Evolutionary conservation across 2,888 invertebrate species (phyloP).

Genomic region (Teinopalpus imperialis): DNA sequence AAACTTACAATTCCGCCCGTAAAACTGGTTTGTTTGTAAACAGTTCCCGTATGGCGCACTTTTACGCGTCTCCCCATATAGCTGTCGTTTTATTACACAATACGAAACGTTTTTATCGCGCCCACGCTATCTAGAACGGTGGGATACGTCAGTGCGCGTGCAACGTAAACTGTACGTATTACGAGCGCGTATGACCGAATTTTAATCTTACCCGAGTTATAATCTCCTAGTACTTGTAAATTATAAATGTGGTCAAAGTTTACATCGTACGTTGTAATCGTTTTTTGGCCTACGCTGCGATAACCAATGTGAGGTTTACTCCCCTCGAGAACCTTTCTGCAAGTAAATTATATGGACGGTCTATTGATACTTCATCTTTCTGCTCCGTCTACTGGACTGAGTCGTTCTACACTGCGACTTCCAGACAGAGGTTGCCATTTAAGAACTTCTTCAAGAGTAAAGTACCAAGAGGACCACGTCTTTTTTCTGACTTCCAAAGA

Average conservation of each 20-base stretch:
- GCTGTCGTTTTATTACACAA: conserved; percentile 51
- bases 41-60: conserved; percentile 39
- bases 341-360: too few relatives aligned
- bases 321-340: too few relatives aligned
- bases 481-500: too few relatives aligned
- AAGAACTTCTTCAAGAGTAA: too few relatives aligned
- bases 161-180: conserved; percentile 7
- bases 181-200: conserved; percentile 13
- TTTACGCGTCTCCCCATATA: conserved; percentile 47
- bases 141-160: conserved; percentile 30
- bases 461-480: too few relatives aligned
- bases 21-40: conserved; percentile 58
- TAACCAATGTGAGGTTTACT: too few relatives aligned
- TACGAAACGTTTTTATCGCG: conserved; percentile 58
- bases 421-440: too few relatives aligned
- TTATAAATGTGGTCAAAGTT: conserved; percentile 2
- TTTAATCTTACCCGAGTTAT: neutral
- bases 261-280: too few relatives aligned
- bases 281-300: too few relatives aligned
- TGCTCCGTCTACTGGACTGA: too few relatives aligned
- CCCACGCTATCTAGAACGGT: conserved; percentile 48
- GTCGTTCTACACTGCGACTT: too few relatives aligned
- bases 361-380: too few relatives aligned
- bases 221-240: conserved; percentile 11
- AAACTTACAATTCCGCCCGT: conserved; percentile 38